phyloP scores from a whole-genome alignment of 2,888 invertebrate species.

The Drosophila hamatofila region DNA sequence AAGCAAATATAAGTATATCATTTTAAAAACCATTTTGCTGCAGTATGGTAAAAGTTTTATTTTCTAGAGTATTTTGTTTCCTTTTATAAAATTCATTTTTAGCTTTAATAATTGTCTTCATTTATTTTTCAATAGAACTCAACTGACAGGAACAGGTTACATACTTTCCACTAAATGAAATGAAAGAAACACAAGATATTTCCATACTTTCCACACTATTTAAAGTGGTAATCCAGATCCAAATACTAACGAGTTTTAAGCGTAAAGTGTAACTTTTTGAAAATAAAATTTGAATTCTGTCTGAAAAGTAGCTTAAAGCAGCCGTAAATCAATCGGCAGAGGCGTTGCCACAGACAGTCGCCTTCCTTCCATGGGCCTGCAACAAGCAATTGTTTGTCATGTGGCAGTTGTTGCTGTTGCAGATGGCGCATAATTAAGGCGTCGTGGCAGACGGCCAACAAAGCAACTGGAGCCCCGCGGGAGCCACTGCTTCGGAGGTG shows the following conservation, averaged over 20 bases:
- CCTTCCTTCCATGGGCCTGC: background rate
- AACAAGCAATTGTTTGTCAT: constrained; percentile 26
- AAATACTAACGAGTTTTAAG: background rate
- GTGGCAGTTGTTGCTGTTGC: constrained; percentile 21
- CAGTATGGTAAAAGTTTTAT: too few relatives aligned
- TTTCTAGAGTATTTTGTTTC: too few relatives aligned
- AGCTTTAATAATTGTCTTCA: too few relatives aligned
- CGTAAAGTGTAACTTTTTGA: constrained; percentile 4
- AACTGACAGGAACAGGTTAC: too few relatives aligned
- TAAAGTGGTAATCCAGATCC: background rate
- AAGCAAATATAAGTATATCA: too few relatives aligned
- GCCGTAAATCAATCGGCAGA: constrained; percentile 28
- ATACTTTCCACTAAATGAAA: background rate
- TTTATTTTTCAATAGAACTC: too few relatives aligned
- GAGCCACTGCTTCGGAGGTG: background rate
- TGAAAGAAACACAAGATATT: background rate
- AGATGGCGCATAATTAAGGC: constrained; percentile 68
- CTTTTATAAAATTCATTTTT: too few relatives aligned
- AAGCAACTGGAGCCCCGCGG: constrained; percentile 23
- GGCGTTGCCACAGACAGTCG: constrained; percentile 37
- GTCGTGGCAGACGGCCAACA: constrained; percentile 38
- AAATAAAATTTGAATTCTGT: background rate
- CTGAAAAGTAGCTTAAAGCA: constrained; percentile 3
- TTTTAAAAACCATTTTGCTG: too few relatives aligned
- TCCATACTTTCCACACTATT: background rate